These are phyloP conservation scores for Meriones psammophilus DNA, from an alignment of 2,797 vertebrate species.

Conservation along the genomic window DNA sequence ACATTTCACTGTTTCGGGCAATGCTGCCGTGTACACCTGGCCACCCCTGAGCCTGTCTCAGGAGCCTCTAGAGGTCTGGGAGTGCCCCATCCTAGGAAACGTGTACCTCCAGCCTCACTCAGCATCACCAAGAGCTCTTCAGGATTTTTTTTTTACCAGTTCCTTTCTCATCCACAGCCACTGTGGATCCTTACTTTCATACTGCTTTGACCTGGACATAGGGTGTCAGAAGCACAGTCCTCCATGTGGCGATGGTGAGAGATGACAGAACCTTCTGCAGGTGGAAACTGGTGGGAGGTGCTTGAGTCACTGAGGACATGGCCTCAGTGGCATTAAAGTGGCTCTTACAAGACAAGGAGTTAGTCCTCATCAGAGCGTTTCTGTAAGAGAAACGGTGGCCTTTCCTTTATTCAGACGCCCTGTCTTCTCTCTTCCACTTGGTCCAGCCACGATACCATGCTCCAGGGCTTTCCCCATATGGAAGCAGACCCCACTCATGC, in stretches of 20 bases:
- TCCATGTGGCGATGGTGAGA: not conserved
- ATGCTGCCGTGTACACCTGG: not conserved
- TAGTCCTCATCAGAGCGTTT: too few relatives aligned
- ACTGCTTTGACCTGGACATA: not conserved
- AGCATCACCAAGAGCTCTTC: not conserved
- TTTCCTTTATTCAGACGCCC: not conserved
- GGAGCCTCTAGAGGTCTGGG: not conserved
- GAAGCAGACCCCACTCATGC: not conserved
- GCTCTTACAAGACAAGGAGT: not conserved
- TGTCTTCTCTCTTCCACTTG: not conserved
- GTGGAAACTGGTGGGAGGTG: not conserved
- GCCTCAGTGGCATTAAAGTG: not conserved
- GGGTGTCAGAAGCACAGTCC: not conserved
- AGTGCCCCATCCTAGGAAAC: too few relatives aligned
- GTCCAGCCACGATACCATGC: not conserved
- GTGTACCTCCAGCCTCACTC: not conserved
- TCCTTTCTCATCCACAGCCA: not conserved
- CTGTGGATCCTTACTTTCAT: not conserved
- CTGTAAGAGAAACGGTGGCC: not conserved
- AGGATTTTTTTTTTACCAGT: too few relatives aligned
- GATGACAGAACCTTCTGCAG: not conserved
- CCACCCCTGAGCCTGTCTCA: too few relatives aligned
- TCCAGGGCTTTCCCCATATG: not conserved
- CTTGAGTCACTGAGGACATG: not conserved
- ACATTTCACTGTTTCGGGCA: not conserved